phyloP scores from a whole-genome alignment of 2,797 vertebrate species.

The Notoglanidium macrostoma region DNA sequence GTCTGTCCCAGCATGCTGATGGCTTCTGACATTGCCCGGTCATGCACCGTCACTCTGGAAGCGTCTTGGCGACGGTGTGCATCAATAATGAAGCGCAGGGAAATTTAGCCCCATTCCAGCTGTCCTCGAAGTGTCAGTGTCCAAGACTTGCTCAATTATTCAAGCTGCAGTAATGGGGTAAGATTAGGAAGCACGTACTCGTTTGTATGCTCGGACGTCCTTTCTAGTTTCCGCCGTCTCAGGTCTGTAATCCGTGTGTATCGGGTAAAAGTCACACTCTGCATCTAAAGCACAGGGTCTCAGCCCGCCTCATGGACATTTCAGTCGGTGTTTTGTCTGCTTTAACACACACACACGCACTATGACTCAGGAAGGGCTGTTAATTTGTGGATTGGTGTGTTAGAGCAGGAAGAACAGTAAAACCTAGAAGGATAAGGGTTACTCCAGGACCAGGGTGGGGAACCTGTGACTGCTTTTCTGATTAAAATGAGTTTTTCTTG shows the following conservation, averaged over 20 bases:
- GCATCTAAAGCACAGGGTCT: not conserved
- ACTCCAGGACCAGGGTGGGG: not conserved
- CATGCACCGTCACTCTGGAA: constrained; percentile 27
- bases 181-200: not conserved
- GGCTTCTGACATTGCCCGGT: constrained; percentile 25
- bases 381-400: not conserved
- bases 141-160: constrained; percentile 13
- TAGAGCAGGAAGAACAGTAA: not conserved
- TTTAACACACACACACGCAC: not conserved
- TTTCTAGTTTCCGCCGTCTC: not conserved
- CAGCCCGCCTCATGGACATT: not conserved
- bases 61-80: not conserved
- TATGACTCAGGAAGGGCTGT: not conserved
- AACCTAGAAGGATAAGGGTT: not conserved
- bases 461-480: not conserved
- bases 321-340: not conserved
- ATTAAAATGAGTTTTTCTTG: not conserved
- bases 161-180: constrained; percentile 1
- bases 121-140: constrained; percentile 14
- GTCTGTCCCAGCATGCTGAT: constrained; percentile 29
- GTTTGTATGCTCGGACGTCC: no score
- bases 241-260: not conserved
- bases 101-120: constrained; percentile 17
- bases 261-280: no score
- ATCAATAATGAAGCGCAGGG: constrained; percentile 42